Base-by-base conservation (phyloP, 2,888 invertebrate species). In the Cryptophagus acutangulus region DNA sequence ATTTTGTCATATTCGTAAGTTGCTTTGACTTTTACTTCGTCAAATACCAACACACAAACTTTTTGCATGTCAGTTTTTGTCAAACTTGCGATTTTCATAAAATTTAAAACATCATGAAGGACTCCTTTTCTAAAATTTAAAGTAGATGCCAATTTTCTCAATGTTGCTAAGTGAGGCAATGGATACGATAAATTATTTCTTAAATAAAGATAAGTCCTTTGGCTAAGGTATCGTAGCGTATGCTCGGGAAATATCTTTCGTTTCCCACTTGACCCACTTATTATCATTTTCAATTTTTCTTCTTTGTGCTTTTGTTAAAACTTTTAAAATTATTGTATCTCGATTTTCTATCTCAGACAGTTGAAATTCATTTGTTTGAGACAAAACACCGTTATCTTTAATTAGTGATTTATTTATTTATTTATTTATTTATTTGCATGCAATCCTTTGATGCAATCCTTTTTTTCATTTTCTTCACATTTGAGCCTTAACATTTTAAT, bases 1-100 rank as follows among this genome's bases (percentile, higher is more conserved):
- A 38, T 37, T 40, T 40, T 30, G 13, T 40, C 24, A 33, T 38
- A 45, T 17, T 45, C 40, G 16, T 45, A 40, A 2, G 26, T 17
- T 3, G 31, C 9, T 2, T 2, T 33, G 0, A 57, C 41, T 38
- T 51, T 55, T 17, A 55, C 36, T 50, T 58, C 50, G 30, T 53
- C 55, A 38, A 45, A 57, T 3, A 40, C 36, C 16, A 57, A 39
- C 2, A 52, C 45, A 6, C 41, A 35, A 17, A 46, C 26, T 44
- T 38, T 48, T 15, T 53, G 31, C 14, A 25, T 24, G 9, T 42
- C 33, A 13, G 38, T 17, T 40, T 42, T 46, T 13, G 13, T 25
- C 31, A 41, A 20, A 3, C 46, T 46, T 13, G 37, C 38, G 12
- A 46, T 29, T 31, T 46, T 26, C 41, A 56, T 39, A 8, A 56